Percentiles rank a stretch among this genome's conserved stretches.
Evolutionary conservation across 1,140 invertebrate species (phyloP).

Genomic region (Brachystomella parvula): DNA sequence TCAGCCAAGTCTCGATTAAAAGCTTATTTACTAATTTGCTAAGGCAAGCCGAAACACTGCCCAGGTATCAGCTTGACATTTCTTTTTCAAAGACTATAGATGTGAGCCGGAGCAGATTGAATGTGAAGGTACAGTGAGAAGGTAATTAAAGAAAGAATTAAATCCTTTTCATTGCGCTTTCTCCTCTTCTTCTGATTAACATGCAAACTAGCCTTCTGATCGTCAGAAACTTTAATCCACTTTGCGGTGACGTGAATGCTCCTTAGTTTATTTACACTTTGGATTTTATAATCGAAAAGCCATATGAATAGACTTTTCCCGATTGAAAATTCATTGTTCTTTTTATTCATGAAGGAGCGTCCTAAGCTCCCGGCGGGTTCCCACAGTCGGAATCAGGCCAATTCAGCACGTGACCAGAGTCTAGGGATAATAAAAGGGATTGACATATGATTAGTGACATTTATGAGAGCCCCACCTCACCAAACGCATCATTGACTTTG

Average conservation of each 20-base stretch:
- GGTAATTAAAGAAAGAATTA: background rate
- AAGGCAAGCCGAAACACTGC: too few relatives aligned
- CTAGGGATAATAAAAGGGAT: background rate
- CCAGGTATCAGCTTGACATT: too few relatives aligned
- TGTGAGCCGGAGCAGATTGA: too few relatives aligned
- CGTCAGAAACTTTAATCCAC: conserved; percentile 14
- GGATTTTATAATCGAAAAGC: background rate
- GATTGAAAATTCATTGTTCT: background rate
- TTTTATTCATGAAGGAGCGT: conserved; percentile 4
- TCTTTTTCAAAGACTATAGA: too few relatives aligned
- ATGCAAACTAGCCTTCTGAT: too few relatives aligned
- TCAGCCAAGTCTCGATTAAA: too few relatives aligned
- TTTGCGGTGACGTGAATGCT: conserved; percentile 9
- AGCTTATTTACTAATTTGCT: too few relatives aligned
- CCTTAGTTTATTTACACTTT: conserved; percentile 5
- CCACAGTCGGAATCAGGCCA: background rate
- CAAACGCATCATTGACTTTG: conserved; percentile 32
- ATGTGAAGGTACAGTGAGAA: too few relatives aligned
- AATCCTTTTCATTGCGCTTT: too few relatives aligned
- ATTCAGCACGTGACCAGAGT: background rate
- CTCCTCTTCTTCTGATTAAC: too few relatives aligned
- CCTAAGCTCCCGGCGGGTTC: conserved; percentile 5
- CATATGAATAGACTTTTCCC: background rate
- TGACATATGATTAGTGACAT: conserved; percentile 9
- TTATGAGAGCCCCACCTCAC: conserved; percentile 6